Percentiles rank a stretch among this genome's conserved stretches.
Evolutionary conservation across 2,113 vertebrate species (phyloP).

Genomic region (Cephalopholis sonnerati): DNA sequence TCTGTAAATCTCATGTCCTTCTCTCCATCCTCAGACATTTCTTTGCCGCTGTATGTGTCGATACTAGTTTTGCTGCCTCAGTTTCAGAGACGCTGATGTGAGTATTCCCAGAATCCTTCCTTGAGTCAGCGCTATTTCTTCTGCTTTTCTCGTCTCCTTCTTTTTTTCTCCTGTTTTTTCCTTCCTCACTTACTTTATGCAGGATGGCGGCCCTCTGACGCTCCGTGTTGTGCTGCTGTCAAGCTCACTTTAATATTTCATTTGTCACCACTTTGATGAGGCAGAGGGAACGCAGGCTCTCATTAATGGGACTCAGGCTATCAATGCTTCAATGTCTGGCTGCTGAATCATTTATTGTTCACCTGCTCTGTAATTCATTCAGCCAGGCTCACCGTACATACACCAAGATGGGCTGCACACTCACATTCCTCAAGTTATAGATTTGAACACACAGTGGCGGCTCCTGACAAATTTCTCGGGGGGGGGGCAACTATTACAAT

Average conservation of each 20-base stretch:
- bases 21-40: background rate
- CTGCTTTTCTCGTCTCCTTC: background rate
- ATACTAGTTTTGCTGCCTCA: constrained; percentile 44
- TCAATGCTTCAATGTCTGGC: constrained; percentile 5
- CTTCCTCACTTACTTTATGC: background rate
- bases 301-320: constrained; percentile 25
- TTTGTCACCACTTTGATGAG: constrained; percentile 30
- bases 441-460: constrained; percentile 1
- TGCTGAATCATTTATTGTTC: constrained; percentile 33
- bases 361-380: constrained; percentile 30
- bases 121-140: constrained; percentile 43
- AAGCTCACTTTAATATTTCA: constrained; percentile 36
- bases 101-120: constrained; percentile 16
- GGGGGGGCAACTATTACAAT: too few species aligned
- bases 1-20: too few species aligned
- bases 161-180: background rate
- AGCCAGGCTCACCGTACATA: background rate
- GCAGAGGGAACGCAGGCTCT: constrained; percentile 6
- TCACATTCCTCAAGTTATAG: background rate
- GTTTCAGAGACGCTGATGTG: constrained; percentile 27
- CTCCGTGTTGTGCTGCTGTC: constrained; percentile 5
- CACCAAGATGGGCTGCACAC: too few species aligned
- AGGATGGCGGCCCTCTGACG: background rate
- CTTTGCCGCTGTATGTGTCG: background rate
- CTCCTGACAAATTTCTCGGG: too few species aligned